phyloP scores from a whole-genome alignment of 1,140 invertebrate genomes.

The Temnothorax nylanderi region DNA sequence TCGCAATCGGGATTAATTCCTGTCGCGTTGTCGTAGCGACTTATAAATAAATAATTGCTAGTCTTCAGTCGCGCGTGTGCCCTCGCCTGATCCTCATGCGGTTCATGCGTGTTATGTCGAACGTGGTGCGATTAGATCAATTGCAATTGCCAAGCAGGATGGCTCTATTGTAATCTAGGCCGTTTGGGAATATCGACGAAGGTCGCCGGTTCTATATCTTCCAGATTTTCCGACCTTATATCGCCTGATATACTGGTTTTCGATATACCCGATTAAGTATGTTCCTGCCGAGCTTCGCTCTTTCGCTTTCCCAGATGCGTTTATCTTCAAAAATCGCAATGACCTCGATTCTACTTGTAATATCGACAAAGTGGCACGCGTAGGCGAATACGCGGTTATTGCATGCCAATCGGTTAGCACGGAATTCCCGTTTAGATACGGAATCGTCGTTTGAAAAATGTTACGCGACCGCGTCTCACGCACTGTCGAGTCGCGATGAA shows the following conservation, averaged over 20 bases:
- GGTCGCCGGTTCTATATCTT: slow-evolving; percentile 65
- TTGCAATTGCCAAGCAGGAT: slow-evolving; percentile 79
- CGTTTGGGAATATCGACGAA: slow-evolving; percentile 76
- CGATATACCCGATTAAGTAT: not conserved
- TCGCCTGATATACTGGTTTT: not conserved
- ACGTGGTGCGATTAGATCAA: slow-evolving; percentile 71
- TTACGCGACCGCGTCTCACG: not conserved
- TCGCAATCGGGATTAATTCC: not conserved
- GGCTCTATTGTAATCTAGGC: slow-evolving; percentile 79
- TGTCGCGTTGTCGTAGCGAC: slow-evolving; percentile 38
- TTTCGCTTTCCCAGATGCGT: not conserved
- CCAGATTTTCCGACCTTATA: not conserved
- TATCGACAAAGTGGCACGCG: slow-evolving; percentile 10
- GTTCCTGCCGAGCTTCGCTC: not conserved
- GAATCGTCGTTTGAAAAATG: not conserved
- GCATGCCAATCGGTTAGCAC: slow-evolving; percentile 38
- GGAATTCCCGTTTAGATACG: slow-evolving; percentile 29
- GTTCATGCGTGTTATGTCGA: slow-evolving; percentile 23
- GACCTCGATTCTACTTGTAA: slow-evolving; percentile 2
- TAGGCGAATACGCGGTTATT: slow-evolving; percentile 7
- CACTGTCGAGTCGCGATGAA: not conserved
- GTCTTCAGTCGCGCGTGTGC: not conserved
- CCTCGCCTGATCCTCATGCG: slow-evolving; percentile 6
- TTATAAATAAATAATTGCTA: slow-evolving; percentile 48
- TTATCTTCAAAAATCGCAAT: not conserved